Evolutionary conservation across 2,797 vertebrate genomes (phyloP).

Genomic region (Peromyscus attwateri): DNA sequence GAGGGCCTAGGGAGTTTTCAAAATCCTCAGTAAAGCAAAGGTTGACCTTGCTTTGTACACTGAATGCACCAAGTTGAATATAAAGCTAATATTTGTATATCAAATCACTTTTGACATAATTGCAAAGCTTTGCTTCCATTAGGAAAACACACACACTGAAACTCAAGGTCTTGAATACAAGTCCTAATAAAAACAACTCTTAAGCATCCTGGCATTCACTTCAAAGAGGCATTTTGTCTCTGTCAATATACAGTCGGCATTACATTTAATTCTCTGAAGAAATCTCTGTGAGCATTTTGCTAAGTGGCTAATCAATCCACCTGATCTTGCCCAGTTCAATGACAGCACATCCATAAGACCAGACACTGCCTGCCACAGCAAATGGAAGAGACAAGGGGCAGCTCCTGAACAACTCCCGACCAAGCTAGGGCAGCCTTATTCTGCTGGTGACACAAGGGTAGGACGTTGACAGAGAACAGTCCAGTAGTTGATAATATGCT

Average conservation of each 20-base stretch:
- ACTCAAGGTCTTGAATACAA: conserved; percentile 72
- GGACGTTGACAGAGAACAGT: not conserved
- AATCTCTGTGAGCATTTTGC: conserved; percentile 53
- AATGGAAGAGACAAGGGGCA: not conserved
- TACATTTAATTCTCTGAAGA: conserved; percentile 73
- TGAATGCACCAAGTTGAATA: conserved; percentile 14
- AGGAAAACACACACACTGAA: conserved; percentile 59
- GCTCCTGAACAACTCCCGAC: not conserved
- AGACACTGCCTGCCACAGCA: not conserved
- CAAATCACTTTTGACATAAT: conserved; percentile 58
- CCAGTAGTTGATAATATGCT: not conserved
- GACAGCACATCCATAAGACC: conserved; percentile 39
- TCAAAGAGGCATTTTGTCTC: conserved; percentile 71
- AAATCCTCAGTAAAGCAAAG: conserved; percentile 56
- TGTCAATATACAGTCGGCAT: conserved; percentile 56
- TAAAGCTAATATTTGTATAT: conserved; percentile 72
- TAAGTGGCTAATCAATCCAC: conserved; percentile 67
- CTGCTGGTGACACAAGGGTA: not conserved
- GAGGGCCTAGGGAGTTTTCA: conserved; percentile 38
- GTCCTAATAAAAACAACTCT: conserved; percentile 69
- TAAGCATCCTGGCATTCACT: conserved; percentile 62
- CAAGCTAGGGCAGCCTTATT: not conserved
- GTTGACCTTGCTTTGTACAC: conserved; percentile 66
- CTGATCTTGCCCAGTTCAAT: conserved; percentile 30
- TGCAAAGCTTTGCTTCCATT: conserved; percentile 66